These are phyloP conservation scores for Oxystoma pomonae DNA, from an alignment of 2,888 invertebrate genomes.

Conservation along the genomic window DNA sequence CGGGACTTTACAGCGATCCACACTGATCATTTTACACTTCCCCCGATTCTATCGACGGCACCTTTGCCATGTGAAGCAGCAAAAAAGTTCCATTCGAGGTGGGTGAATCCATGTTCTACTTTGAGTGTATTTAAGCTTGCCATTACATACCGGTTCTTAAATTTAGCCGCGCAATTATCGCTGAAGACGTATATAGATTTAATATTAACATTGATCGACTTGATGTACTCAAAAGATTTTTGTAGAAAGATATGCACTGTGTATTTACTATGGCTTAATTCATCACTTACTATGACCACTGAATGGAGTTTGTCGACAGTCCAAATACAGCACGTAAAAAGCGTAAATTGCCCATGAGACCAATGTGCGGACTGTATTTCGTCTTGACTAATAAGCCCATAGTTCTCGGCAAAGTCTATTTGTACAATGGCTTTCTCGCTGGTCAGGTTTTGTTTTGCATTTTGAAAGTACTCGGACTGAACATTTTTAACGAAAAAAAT, in stretches of 20 bases:
- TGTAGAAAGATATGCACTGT: neutral
- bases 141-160: too few relatives aligned
- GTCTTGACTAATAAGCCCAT: neutral
- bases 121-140: too few relatives aligned
- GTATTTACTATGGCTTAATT: neutral
- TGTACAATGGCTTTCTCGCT: neutral
- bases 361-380: conserved; percentile 3
- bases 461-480: conserved; percentile 2
- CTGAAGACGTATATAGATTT: neutral
- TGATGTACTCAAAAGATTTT: neutral
- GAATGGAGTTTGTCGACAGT: neutral
- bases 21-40: neutral
- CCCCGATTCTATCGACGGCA: neutral
- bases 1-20: too few relatives aligned
- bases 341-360: conserved; percentile 1
- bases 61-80: too few relatives aligned
- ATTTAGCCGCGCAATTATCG: neutral
- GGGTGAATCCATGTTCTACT: too few relatives aligned
- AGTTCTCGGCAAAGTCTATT: neutral
- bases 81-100: too few relatives aligned
- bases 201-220: neutral
- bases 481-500: neutral
- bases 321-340: neutral
- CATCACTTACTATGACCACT: neutral
- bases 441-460: conserved; percentile 3